phyloP scores from a whole-genome alignment of 2,113 vertebrate species.

The Arenaria interpres region DNA sequence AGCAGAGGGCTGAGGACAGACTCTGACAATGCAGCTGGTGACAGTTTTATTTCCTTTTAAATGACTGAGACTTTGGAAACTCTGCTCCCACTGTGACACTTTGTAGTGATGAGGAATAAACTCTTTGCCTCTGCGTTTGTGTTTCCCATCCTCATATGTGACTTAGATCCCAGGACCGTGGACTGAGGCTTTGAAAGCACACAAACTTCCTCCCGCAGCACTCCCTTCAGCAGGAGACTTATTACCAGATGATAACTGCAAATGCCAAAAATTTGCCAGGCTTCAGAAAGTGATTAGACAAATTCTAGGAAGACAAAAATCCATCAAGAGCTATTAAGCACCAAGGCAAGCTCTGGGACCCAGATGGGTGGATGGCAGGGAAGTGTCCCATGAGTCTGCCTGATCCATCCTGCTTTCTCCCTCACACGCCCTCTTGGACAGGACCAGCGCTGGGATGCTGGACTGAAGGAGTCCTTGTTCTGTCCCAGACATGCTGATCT shows the following conservation, averaged over 20 bases:
- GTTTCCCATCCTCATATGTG: neutral
- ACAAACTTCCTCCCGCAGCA: fast-evolving
- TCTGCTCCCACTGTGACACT: neutral
- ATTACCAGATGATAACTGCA: neutral
- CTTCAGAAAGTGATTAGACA: slow-evolving; percentile 8
- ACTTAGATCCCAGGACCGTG: neutral
- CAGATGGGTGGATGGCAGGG: neutral
- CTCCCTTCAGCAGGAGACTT: neutral
- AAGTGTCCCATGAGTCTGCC: neutral
- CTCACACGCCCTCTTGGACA: neutral
- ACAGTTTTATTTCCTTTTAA: neutral
- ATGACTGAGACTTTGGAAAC: neutral
- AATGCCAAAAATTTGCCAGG: neutral
- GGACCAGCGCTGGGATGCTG: neutral
- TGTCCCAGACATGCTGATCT: neutral
- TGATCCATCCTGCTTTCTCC: neutral
- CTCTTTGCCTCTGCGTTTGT: neutral
- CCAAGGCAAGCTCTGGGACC: neutral
- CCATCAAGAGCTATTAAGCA: neutral
- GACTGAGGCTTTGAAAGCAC: neutral
- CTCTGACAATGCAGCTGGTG: neutral
- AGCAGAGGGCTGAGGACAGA: neutral
- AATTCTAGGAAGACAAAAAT: neutral
- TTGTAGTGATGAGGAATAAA: neutral
- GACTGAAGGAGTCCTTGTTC: neutral